Base-by-base conservation (phyloP, 30 jellyfish, hydroid and myxozoan genomes). In the Hydractinia symbiolongicarpus region DNA sequence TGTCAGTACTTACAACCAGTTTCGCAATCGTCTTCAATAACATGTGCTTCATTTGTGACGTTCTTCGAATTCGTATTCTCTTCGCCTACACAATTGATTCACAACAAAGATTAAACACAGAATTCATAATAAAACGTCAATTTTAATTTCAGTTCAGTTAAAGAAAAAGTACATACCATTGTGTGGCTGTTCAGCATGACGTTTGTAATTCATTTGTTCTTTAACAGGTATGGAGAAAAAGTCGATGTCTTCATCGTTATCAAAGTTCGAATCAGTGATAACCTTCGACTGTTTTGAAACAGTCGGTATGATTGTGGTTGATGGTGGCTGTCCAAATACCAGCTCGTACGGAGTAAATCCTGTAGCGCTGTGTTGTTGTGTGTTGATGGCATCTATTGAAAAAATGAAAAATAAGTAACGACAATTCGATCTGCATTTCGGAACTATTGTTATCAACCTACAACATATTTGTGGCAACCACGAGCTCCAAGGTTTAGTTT, bases 401-500 rank as follows among this genome's bases (percentile, higher is more conserved):
- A 15, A 9, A 57, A 57, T 15, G 15, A 9, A 15, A 9, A 57
- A 57, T 57, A 15, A 9, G 15, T 57, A 57, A 57, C 9, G 15
- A 9, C 15, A 57, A 9, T 57, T 57, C 68, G 15, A 57, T 57
- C 9, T 57, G 9, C 68, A 15, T 9, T 57, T 9, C 9, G 68
- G 68, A 9, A 57, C 15, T 57, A 57, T 57, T 9, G 68, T 57
- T 9, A 15, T 57, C 15, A 9, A 9, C 68, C 15, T 57, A 57
- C 68, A 57, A 57, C 68, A 57, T 9, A 57, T 57, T 15, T 57
- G 68, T 57, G 68, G 68, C 68, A 57, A 15, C 68, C 68, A 57
- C 15, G 9, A 9, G 15, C 68, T 57, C 68, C 68, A 57, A 9
- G 68, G 68, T 57, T 9, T 9, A 9, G 68, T 57, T 57, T 57